Evolutionary conservation across 2,888 invertebrate genomes (phyloP), one percentile per base, ranked within the genome.

Genomic region (Subacronicta megacephala): DNA sequence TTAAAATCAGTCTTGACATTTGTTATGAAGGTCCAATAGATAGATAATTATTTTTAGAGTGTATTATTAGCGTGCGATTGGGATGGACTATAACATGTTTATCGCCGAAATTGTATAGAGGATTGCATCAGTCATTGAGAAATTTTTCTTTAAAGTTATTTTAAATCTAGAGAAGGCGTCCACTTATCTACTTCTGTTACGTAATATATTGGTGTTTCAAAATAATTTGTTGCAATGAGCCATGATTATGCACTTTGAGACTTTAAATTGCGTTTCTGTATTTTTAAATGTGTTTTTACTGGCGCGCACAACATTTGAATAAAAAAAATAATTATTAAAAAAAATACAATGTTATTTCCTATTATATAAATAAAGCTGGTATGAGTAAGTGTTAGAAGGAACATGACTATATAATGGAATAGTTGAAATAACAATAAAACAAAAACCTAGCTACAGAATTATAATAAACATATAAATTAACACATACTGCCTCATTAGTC

Each of bases 1-100:
- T 51, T 51, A 61, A 68, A 29, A 62, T 3, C 54, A 33, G 18
- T 57, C 64, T 64, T 73, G 74, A 69, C 70, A 70, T 73, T 73
- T 65, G 38, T 35, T 40, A 40, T 55, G 59, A 62, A 73, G 65
- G 74, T 51, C 63, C 9, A 17, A 23, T 56, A 23, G 13, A 36
- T 40, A 41, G 15, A 41, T 61, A 4, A 23, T 57, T 40, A 49
- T 65, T 49, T 51, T 57, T 49, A 42, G n/a, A 64, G 26, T 57
- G 6, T 26, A 16, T n/a, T 31, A 33, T 53, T 43, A 50, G 13
- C 16, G 20, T 29, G 20, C 10, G 16, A 17, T 36, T 7, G 4
- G 12, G 16, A 37, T 57, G 31, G 20, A 37, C 10, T 18, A 9
- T 7, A 13, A 17, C 35, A 12, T 37, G 17, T 13, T 20, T 23